Percentiles rank a stretch among this genome's conserved stretches.
These are phyloP conservation scores for Diogma glabrata DNA, from an alignment of 2,888 invertebrate genomes.

Conservation along the genomic window DNA sequence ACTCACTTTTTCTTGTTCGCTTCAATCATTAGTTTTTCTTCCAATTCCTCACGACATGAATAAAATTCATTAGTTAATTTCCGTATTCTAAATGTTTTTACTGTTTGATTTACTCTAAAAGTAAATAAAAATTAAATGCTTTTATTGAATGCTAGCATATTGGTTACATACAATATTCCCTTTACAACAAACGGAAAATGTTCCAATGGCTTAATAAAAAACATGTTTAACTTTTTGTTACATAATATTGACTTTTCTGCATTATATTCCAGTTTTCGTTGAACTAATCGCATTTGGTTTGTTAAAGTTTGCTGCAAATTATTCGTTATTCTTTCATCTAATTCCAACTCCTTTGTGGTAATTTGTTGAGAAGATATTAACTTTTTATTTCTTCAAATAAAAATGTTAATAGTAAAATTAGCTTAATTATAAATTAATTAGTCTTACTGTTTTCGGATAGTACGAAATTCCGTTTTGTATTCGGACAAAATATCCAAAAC, in stretches of 20 bases:
- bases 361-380: slow-evolving; percentile 49
- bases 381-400: slow-evolving; percentile 38
- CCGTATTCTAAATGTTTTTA: slow-evolving; percentile 51
- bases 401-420: slow-evolving; percentile 17
- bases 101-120: slow-evolving; percentile 34
- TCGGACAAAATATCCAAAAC: slow-evolving; percentile 42
- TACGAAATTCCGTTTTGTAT: slow-evolving; percentile 46
- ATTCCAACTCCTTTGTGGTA: slow-evolving; percentile 46
- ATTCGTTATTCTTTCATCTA: slow-evolving; percentile 53
- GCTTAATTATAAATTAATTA: slow-evolving; percentile 5
- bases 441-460: slow-evolving; percentile 33
- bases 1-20: too few relatives aligned
- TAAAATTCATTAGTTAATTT: slow-evolving; percentile 46
- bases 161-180: slow-evolving; percentile 40
- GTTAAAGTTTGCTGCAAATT: slow-evolving; percentile 48
- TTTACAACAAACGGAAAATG: slow-evolving; percentile 48
- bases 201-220: slow-evolving; percentile 55
- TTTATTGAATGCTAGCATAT: too few relatives aligned
- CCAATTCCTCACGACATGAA: slow-evolving; percentile 43
- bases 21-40: slow-evolving; percentile 46
- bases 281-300: slow-evolving; percentile 49
- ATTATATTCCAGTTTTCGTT: slow-evolving; percentile 53
- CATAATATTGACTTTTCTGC: slow-evolving; percentile 55
- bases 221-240: slow-evolving; percentile 48
- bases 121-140: too few relatives aligned